Base-by-base conservation (phyloP, 2,797 vertebrate species). In the Clarias platycephalus region DNA sequence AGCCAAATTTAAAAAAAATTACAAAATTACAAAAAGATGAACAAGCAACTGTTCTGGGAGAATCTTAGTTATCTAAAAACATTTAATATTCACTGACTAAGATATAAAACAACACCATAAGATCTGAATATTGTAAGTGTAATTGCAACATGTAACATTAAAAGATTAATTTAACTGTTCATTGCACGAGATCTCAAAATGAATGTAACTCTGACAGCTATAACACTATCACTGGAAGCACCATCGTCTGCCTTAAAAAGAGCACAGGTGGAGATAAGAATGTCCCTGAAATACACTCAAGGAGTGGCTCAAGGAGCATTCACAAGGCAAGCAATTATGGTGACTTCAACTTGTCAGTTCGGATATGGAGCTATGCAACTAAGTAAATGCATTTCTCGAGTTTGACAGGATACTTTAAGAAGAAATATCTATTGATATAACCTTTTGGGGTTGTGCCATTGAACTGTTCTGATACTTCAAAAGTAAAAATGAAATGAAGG, bases 401-500 rank as follows among this genome's bases (percentile, higher is more conserved):
- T 90, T 89, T 92, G 92, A 92, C 91, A 92, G 92, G 91, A 91
- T 86, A 68, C 88, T 91, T 77, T 74, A 63, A 71, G 82, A 84
- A 55, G 77, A 86, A 92, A 92, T 79, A 89, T 87, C 86, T 88
- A 90, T 89, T 89, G 86, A 91, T 91, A 91, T 92, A 92, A 93
- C 91, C 92, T 93, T 91, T 89, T 88, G 83, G 80, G 92, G 91
- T 90, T 90, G 88, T 57, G 82, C 82, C 88, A 87, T 87, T 87
- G 88, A 87, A 89, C 90, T 88, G 91, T 93, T 87, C 74, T 90
- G 90, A 92, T 92, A 90, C 91, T 88, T 78, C 71, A 84, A 74
- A 87, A 91, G 85, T 71, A 83, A 89, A 91, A 91, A 90, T 87
- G 1, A 77, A 60, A 26, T 28, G 91, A 70, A 87, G 87, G 34